A percentile compares a stretch with the other conserved stretches of the same genome.
Conservation (phyloP, 2,113 vertebrate genomes). For the Elephantulus edwardii region DNA sequence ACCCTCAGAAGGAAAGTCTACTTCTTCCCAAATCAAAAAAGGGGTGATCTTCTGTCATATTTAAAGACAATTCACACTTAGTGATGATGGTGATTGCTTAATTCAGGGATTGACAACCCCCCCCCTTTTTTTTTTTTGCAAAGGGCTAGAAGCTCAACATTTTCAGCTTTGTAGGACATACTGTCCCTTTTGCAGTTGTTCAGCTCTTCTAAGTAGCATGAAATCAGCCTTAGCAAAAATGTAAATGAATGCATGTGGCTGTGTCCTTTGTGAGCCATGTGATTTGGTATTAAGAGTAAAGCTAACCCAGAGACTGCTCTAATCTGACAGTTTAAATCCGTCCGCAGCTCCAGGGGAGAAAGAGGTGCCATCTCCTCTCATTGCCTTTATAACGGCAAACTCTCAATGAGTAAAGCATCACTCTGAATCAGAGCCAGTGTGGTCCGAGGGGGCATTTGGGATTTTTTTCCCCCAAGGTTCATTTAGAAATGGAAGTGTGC, state of each 20-base stretch:
- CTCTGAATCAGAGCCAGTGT: too few relatives aligned
- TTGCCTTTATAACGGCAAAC: too few relatives aligned
- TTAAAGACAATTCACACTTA: neutral
- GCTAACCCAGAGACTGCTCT: too few relatives aligned
- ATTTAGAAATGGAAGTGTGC: neutral
- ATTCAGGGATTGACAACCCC: neutral
- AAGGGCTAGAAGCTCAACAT: accelerated
- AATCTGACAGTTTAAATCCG: too few relatives aligned
- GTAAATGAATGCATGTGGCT: accelerated
- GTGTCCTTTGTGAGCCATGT: neutral
- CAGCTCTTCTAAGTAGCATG: neutral
- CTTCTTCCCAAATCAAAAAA: neutral
- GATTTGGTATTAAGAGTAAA: too few relatives aligned
- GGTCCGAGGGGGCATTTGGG: too few relatives aligned
- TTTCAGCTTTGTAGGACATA: accelerated
- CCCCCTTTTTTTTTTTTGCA: too few relatives aligned
- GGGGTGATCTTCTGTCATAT: neutral
- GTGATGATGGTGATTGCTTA: neutral
- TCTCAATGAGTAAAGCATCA: too few relatives aligned
- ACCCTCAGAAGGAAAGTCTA: accelerated
- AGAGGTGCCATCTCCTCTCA: too few relatives aligned
- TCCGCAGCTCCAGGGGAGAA: too few relatives aligned
- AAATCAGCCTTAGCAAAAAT: neutral
- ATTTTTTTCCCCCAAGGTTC: neutral
- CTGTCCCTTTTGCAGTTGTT: neutral